These are phyloP conservation scores for Eleginops maclovinus DNA, from an alignment of 2,113 vertebrate genomes.

Conservation along the genomic window DNA sequence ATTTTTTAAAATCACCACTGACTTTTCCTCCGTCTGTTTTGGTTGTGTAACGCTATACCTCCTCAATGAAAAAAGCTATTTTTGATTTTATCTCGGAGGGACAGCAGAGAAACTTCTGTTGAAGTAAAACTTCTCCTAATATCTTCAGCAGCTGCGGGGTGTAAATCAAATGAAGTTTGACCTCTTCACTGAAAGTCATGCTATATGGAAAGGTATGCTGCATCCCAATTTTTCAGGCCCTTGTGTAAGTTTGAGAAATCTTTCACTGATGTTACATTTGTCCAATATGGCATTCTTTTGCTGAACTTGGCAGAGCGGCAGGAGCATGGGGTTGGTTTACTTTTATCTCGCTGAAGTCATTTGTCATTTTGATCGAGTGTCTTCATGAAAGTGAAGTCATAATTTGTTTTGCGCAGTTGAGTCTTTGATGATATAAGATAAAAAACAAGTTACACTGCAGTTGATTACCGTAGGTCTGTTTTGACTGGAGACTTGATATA, in stretches of 20 bases:
- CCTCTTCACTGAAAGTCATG: constrained; percentile 39
- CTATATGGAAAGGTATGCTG: constrained; percentile 50
- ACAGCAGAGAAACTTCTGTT: constrained; percentile 19
- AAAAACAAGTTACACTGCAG: background rate
- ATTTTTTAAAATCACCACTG: too few relatives aligned
- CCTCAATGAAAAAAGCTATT: constrained; percentile 8
- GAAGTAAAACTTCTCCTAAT: constrained; percentile 27
- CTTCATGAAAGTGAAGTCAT: constrained; percentile 26
- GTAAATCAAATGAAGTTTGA: constrained; percentile 59
- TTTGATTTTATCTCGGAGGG: constrained; percentile 5
- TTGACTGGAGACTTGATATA: background rate
- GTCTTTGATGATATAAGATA: constrained; percentile 14
- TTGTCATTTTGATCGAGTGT: constrained; percentile 44
- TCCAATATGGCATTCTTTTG: constrained; percentile 50
- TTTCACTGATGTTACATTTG: constrained; percentile 25
- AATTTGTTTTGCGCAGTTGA: constrained; percentile 22
- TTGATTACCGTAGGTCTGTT: background rate
- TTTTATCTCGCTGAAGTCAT: constrained; percentile 28
- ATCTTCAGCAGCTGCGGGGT: constrained; percentile 60
- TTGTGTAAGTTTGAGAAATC: constrained; percentile 44
- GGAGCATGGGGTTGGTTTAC: constrained; percentile 40
- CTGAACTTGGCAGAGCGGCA: constrained; percentile 7
- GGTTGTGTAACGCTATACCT: background rate
- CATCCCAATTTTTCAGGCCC: constrained; percentile 6
- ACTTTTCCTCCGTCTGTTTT: background rate